Conservation (phyloP, 2,113 vertebrate species). For the Spea bombifrons region DNA sequence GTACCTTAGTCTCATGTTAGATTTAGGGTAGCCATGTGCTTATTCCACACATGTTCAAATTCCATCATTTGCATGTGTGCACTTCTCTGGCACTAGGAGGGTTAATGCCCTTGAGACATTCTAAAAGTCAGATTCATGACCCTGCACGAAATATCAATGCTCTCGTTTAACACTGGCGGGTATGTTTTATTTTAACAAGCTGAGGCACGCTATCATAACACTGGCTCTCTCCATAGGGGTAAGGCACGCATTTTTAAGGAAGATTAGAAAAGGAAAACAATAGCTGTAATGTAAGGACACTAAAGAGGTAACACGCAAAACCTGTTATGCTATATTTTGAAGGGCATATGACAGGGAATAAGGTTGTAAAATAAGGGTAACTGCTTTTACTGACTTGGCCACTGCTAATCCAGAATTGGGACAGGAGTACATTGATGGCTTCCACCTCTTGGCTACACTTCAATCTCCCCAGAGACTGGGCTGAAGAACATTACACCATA, state of each 20-base stretch:
- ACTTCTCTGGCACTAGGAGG: no score
- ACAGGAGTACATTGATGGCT: conserved; percentile 8
- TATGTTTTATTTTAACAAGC: conserved; percentile 62
- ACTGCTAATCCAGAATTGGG: not conserved
- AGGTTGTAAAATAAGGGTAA: conserved; percentile 11
- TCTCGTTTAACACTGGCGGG: conserved; percentile 63
- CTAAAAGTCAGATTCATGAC: conserved; percentile 64
- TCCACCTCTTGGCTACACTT: conserved; percentile 15
- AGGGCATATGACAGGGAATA: conserved; percentile 11
- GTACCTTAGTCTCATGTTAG: no score
- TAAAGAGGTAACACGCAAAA: conserved; percentile 8
- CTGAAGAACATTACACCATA: not conserved
- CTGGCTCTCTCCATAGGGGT: conserved; percentile 47
- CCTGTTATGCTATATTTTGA: conserved; percentile 29
- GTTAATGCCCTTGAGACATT: conserved; percentile 57
- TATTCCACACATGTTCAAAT: no score
- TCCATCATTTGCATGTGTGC: no score
- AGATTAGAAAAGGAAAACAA: conserved; percentile 44
- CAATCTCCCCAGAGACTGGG: not conserved
- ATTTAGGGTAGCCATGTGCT: no score
- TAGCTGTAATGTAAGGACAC: conserved; percentile 45
- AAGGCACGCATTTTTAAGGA: conserved; percentile 51
- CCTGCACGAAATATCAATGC: conserved; percentile 62
- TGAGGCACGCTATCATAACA: conserved; percentile 53
- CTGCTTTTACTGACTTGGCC: not conserved